phyloP scores from a whole-genome alignment of 1,140 invertebrate species.

The Dreissena rostriformis region DNA sequence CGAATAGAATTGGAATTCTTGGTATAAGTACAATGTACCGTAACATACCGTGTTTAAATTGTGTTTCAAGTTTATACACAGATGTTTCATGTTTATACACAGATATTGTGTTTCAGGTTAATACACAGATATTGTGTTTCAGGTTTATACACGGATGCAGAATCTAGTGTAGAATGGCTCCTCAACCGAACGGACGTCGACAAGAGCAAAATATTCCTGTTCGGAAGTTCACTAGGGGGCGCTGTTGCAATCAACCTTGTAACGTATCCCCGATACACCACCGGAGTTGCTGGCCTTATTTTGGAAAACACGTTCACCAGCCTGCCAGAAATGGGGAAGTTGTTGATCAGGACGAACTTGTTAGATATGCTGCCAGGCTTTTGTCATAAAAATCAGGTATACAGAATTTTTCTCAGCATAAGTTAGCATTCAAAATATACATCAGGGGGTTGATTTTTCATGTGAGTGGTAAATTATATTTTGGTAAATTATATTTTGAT shows the following conservation, averaged over 20 bases:
- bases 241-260: conserved; percentile 93
- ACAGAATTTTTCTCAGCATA: too few relatives aligned
- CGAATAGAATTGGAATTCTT: not conserved
- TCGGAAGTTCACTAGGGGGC: conserved; percentile 94
- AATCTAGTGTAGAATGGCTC: conserved; percentile 92
- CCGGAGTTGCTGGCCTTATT: conserved; percentile 89
- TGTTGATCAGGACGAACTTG: conserved; percentile 64
- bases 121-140: conserved; percentile 87
- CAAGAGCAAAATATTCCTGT: conserved; percentile 91
- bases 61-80: conserved; percentile 86
- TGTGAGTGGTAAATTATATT: too few relatives aligned
- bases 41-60: not conserved
- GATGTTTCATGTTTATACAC: conserved; percentile 91
- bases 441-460: too few relatives aligned
- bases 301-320: conserved; percentile 98
- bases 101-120: conserved; percentile 87
- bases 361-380: conserved; percentile 71
- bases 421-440: too few relatives aligned
- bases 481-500: too few relatives aligned
- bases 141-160: conserved; percentile 92
- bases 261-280: conserved; percentile 85
- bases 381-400: conserved; percentile 77
- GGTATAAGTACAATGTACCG: not conserved
- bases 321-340: conserved; percentile 91
- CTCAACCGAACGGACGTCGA: conserved; percentile 91